Base-by-base conservation (phyloP, 2,888 invertebrate genomes). In the Syrista parreyssii region DNA sequence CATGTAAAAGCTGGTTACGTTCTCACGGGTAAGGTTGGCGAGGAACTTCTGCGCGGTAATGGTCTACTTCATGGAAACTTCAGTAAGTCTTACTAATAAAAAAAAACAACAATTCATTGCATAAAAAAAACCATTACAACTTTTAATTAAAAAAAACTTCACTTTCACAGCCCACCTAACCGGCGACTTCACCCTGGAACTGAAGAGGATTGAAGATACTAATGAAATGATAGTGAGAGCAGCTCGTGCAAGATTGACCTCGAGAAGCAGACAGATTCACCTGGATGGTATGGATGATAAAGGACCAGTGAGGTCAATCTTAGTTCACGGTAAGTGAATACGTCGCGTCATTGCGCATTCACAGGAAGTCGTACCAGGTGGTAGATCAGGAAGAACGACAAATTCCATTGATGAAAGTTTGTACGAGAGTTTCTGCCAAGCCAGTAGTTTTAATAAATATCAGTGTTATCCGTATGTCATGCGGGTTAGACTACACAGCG, bases 101-200 rank as follows among this genome's bases (percentile, higher is more conserved):
- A 40, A 23, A 71, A 68, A 69, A 9, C 1, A 71, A 31, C 12
- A 71, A 31, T 31, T 71, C 4, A 71, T 71, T 12, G 30, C 32
- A 11, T 31, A 15, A 71, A 71, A 71, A 31, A 31, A 71, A 6
- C 31, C 9, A 31, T 71, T 71, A 3, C 11, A 9, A 23, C 3
- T 32, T 12, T 69, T 69, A 6, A 6, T 36, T 36, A 0, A 15
- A 36, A 71, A 71, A 9, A 12, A 31, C 32, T 32, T 71, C 31
- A 12, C 31, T 71, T 9, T 75, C 72, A 73, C 76, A 91, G 91
- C 87, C 75, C 87, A 91, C 74, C 74, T 91, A 69, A 80, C 85
- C n/a, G 90, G 88, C 6, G 88, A 91, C 79, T 91, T 91, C 80
- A 89, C 90, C 76, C 82, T 91, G 68, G 91, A 91, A 78, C 74